Evolutionary conservation across 2,113 vertebrate genomes (phyloP), one percentile per base, ranked within the genome.

Genomic region (Hippoglossus stenolepis): DNA sequence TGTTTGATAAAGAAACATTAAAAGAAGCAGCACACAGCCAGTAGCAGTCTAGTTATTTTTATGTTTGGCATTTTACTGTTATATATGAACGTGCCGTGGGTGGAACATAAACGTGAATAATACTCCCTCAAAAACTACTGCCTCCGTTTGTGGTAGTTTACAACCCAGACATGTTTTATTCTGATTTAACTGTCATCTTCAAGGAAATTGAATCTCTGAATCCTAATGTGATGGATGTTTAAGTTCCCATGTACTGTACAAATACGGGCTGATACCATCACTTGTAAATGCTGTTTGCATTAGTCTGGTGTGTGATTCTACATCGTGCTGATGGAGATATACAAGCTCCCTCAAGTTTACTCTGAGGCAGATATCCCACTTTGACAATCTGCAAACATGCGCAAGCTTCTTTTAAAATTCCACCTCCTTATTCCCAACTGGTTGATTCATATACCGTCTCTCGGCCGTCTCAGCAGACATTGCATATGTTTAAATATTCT

Each of bases 301-400:
- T 43, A 56, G 49, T 65, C 49, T 18, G 24, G 12, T 47, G 14
- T 65, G 59, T 28, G 59, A 59, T 53, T 64, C 56, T 75, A 26
- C 38, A 54, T 71, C 63, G 47, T 70, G 67, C 68, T 68, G 75
- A 73, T 65, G 21, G 70, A 79, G 69, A 77, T 57, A 23, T 59
- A 62, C 20, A 35, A 78, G 57, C 45, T 69, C 66, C 51, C 65
- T 74, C 45, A 58, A 68, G 58, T 61, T 71, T 86, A 79, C 26
- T 71, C 70, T 51, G 57, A 49, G 35, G 43, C 68, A 76, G 70
- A 83, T 70, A 62, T 77, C 57, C 62, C 68, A 75, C 54, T 77
- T 78, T 82, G 63, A 82, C 60, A 83, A 61, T 79, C 59, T 77
- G 62, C 70, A 85, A 81, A 81, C 62, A 69, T 38, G 17, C 61